Conservation (phyloP, 1,140 invertebrate species). For the Vanessa tameamea region DNA sequence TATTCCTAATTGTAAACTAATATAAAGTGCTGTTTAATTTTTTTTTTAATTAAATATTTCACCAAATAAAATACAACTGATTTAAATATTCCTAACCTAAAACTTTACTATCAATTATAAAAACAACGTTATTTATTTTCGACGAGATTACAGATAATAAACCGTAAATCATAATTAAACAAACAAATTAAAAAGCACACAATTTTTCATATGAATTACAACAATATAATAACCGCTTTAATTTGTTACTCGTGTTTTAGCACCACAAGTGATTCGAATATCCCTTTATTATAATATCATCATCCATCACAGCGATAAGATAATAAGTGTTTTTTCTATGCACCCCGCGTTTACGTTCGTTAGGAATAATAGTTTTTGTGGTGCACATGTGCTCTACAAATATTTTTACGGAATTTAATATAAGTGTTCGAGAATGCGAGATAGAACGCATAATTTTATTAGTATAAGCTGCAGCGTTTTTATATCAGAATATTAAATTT, state of each 20-base stretch:
- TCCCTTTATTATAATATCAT: slow-evolving; percentile 54
- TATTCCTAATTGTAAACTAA: too few species aligned
- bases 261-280: slow-evolving; percentile 34
- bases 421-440: slow-evolving; percentile 23
- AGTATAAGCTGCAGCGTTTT: slow-evolving; percentile 22
- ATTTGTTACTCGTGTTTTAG: slow-evolving; percentile 30
- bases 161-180: not conserved
- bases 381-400: slow-evolving; percentile 42
- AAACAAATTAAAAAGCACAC: slow-evolving; percentile 7
- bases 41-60: too few species aligned
- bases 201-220: slow-evolving; percentile 8
- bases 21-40: too few species aligned
- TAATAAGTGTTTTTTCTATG: slow-evolving; percentile 69
- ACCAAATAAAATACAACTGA: too few species aligned
- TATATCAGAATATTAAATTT: slow-evolving; percentile 27
- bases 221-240: slow-evolving; percentile 12
- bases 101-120: not conserved
- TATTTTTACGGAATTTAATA: slow-evolving; percentile 33
- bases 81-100: too few species aligned
- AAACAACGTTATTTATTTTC: not conserved
- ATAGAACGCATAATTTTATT: slow-evolving; percentile 29
- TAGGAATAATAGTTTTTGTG: slow-evolving; percentile 59
- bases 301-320: slow-evolving; percentile 69
- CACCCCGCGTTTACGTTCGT: slow-evolving; percentile 58
- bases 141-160: not conserved